These are phyloP conservation scores for Drosophila crucigera DNA, from an alignment of 2,888 invertebrate species.

Conservation along the genomic window DNA sequence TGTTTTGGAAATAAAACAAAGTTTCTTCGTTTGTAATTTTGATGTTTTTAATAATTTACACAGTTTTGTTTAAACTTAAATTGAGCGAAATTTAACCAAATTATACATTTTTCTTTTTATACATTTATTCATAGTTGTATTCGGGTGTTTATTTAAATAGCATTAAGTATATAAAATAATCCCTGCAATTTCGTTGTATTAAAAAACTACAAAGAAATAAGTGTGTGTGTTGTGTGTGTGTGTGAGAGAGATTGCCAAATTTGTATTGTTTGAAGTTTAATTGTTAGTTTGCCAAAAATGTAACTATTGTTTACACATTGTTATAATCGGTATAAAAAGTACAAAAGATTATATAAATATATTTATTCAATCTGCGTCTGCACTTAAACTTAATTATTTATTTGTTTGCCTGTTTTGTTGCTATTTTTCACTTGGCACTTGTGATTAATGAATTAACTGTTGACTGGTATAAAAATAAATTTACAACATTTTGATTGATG, in stretches of 20 bases:
- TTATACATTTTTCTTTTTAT: slow-evolving; percentile 36
- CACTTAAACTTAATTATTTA: slow-evolving; percentile 51
- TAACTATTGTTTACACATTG: slow-evolving; percentile 61
- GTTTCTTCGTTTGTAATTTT: slow-evolving; percentile 31
- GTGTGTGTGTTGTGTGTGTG: slow-evolving; percentile 41
- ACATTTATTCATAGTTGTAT: slow-evolving; percentile 52
- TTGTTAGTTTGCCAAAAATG: slow-evolving; percentile 62
- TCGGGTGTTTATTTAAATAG: slow-evolving; percentile 36
- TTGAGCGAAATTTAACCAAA: slow-evolving; percentile 33
- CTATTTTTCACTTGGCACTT: slow-evolving; percentile 59
- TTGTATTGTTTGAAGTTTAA: slow-evolving; percentile 43
- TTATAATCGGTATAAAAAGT: slow-evolving; percentile 54
- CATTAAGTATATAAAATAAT: slow-evolving; percentile 68
- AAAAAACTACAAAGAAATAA: slow-evolving; percentile 63
- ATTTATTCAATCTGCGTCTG: slow-evolving; percentile 50
- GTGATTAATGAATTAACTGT: slow-evolving; percentile 70
- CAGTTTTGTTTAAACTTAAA: slow-evolving; percentile 38
- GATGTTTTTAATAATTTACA: slow-evolving; percentile 42
- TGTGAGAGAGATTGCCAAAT: slow-evolving; percentile 70
- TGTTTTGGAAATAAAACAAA: background rate
- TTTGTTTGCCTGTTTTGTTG: slow-evolving; percentile 56
- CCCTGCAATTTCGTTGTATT: slow-evolving; percentile 83
- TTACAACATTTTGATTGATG: slow-evolving; percentile 65
- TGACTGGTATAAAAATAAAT: slow-evolving; percentile 38
- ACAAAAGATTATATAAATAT: slow-evolving; percentile 73